Conservation (phyloP, 2,797 vertebrate genomes). For the Argya squamiceps region DNA sequence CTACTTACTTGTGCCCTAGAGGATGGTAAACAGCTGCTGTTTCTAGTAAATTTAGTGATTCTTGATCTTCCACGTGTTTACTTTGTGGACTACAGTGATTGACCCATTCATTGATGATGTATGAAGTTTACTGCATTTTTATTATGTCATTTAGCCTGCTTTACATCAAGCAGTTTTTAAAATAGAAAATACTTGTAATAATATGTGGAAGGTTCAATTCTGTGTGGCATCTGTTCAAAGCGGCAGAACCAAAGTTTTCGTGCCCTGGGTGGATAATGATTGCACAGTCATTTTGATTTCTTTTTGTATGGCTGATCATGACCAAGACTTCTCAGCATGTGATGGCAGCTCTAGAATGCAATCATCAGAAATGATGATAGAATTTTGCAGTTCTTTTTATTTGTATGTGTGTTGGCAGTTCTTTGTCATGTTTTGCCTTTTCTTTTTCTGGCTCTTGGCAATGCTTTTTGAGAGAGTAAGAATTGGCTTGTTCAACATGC, state of each 20-base stretch:
- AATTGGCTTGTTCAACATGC: not conserved
- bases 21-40: not conserved
- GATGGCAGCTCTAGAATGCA: not conserved
- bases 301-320: not conserved
- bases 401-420: not conserved
- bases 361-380: not conserved
- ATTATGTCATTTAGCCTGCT: not conserved
- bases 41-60: not conserved
- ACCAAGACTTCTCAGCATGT: not conserved
- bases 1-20: not conserved
- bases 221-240: not conserved
- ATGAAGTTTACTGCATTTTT: not conserved
- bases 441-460: not conserved
- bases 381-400: not conserved
- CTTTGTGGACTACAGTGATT: not conserved
- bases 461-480: not conserved
- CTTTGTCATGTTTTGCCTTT: not conserved
- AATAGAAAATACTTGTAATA: not conserved
- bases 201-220: not conserved
- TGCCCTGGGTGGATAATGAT: not conserved
- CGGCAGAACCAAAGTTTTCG: not conserved
- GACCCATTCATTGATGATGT: not conserved
- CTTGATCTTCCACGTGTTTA: not conserved
- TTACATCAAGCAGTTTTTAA: not conserved
- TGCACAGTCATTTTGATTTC: not conserved